phyloP scores from a whole-genome alignment of 2,113 vertebrate genomes.

The Sapayoa aenigma region DNA sequence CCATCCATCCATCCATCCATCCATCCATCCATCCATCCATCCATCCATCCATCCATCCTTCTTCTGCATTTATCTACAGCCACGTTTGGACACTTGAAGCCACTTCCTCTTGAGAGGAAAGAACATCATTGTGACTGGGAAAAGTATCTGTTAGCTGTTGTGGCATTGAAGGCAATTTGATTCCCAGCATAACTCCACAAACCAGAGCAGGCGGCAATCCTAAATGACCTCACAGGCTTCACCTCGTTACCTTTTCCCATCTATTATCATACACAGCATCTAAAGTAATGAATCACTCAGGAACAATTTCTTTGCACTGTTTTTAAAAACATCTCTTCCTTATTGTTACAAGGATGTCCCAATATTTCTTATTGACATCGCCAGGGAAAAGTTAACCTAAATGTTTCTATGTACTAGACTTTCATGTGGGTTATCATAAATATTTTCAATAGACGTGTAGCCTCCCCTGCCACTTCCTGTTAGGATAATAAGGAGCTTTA shows the following conservation, averaged over 20 bases:
- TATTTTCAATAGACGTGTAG: background rate
- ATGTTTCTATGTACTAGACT: background rate
- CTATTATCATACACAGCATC: background rate
- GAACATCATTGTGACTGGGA: background rate
- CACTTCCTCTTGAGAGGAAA: background rate
- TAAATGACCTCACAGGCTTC: background rate
- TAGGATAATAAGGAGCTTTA: background rate
- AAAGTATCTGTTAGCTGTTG: background rate
- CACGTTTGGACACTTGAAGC: background rate
- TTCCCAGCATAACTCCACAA: background rate
- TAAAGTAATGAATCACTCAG: constrained; percentile 7
- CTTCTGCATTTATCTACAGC: background rate
- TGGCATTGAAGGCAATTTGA: background rate
- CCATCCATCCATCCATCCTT: background rate
- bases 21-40: too few relatives aligned
- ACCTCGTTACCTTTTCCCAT: background rate
- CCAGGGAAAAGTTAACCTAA: background rate
- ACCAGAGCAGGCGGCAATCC: background rate
- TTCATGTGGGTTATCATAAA: constrained; percentile 24
- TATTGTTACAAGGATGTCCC: background rate
- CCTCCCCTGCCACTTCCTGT: background rate
- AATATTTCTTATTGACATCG: background rate
- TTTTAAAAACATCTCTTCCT: background rate
- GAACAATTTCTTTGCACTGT: background rate
- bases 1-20: too few relatives aligned